These are phyloP conservation scores for Cydia splendana DNA, from an alignment of 1,140 invertebrate species.

Conservation along the genomic window DNA sequence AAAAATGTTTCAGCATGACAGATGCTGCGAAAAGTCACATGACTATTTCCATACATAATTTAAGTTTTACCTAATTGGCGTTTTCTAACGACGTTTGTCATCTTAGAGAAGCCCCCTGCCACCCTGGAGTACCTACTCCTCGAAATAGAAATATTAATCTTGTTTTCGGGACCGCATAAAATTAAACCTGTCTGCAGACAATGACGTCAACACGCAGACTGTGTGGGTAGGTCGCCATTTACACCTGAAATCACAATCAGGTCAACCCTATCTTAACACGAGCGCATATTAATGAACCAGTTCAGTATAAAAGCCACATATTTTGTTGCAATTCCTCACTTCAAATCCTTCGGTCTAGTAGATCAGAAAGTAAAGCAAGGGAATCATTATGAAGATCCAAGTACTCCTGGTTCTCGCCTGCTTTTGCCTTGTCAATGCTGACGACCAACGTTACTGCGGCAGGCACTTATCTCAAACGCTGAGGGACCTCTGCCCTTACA, in stretches of 20 bases:
- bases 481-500: background rate
- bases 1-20: too few species aligned
- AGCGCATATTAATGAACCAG: background rate
- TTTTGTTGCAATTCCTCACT: background rate
- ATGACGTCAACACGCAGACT: slow-evolving; percentile 18
- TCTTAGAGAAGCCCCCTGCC: too few species aligned
- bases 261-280: background rate
- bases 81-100: too few species aligned
- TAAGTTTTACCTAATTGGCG: too few species aligned
- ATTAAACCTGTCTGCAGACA: background rate
- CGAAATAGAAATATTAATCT: too few species aligned
- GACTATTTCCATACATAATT: too few species aligned
- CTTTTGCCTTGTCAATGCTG: background rate
- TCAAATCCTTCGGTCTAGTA: background rate
- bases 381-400: slow-evolving; percentile 33
- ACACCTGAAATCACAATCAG: slow-evolving; percentile 19
- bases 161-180: too few species aligned
- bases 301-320: slow-evolving; percentile 7
- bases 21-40: too few species aligned
- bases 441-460: slow-evolving; percentile 31
- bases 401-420: slow-evolving; percentile 23
- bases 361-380: background rate
- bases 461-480: slow-evolving; percentile 21
- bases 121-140: too few species aligned
- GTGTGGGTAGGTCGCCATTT: slow-evolving; percentile 19